These are phyloP conservation scores for Colletes gigas DNA, from an alignment of 1,140 invertebrate genomes.

Conservation along the genomic window DNA sequence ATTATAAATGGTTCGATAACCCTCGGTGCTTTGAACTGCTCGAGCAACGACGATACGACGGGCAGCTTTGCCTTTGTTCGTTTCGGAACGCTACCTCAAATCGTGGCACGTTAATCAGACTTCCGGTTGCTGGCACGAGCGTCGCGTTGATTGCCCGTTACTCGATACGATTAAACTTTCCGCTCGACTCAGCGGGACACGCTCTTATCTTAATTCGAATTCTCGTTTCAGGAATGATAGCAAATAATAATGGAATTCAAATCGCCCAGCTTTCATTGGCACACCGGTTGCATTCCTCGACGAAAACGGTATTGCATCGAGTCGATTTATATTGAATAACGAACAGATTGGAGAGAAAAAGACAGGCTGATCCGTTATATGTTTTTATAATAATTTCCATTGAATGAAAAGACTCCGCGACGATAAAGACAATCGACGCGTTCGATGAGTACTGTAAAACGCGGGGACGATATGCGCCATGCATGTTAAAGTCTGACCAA, in stretches of 20 bases:
- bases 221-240: background rate
- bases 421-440: too few relatives aligned
- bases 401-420: too few relatives aligned
- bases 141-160: constrained; percentile 35
- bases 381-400: too few relatives aligned
- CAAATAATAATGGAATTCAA: background rate
- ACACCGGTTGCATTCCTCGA: too few relatives aligned
- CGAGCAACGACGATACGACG: constrained; percentile 9
- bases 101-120: constrained; percentile 56
- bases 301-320: too few relatives aligned
- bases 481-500: too few relatives aligned
- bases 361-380: too few relatives aligned
- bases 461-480: too few relatives aligned
- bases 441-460: too few relatives aligned
- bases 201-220: background rate
- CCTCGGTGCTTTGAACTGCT: background rate
- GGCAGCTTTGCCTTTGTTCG: background rate
- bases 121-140: constrained; percentile 35
- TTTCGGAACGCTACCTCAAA: constrained; percentile 34
- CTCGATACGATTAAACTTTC: background rate
- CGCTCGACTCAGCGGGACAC: background rate
- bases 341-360: too few relatives aligned
- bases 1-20: background rate
- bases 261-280: too few relatives aligned
- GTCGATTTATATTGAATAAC: too few relatives aligned